Evolutionary conservation across 1,140 invertebrate genomes (phyloP).

Genomic region (Drosophila guanche): DNA sequence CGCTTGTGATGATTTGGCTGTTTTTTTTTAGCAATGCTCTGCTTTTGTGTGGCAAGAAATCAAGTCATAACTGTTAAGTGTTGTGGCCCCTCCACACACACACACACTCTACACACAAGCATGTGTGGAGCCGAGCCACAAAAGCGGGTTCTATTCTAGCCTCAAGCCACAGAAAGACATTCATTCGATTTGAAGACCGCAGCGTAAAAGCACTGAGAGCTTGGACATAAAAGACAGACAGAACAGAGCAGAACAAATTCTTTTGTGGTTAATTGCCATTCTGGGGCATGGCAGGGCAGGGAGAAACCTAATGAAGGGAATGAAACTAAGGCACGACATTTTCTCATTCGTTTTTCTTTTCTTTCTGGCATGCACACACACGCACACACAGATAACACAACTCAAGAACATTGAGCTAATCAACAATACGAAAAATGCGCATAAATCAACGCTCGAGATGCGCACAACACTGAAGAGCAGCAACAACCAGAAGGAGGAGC

Average conservation of each 20-base stretch:
- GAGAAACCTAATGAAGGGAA: slow-evolving; percentile 45
- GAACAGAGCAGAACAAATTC: too few relatives aligned
- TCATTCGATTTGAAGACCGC: too few relatives aligned
- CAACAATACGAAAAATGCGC: slow-evolving; percentile 79
- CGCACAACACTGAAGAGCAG: slow-evolving; percentile 58
- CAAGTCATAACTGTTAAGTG: slow-evolving; percentile 68
- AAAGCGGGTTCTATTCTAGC: too few relatives aligned
- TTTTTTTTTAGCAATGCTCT: slow-evolving; percentile 52
- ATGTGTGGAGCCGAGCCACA: too few relatives aligned
- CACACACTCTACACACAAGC: too few relatives aligned
- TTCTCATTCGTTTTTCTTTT: slow-evolving; percentile 38
- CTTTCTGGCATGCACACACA: neutral
- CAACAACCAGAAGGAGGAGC: slow-evolving; percentile 34
- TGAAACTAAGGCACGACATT: slow-evolving; percentile 52
- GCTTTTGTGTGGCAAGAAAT: slow-evolving; percentile 67
- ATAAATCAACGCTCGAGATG: slow-evolving; percentile 73
- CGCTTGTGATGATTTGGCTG: slow-evolving; percentile 66
- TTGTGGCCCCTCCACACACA: too few relatives aligned
- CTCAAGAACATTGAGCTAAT: slow-evolving; percentile 83
- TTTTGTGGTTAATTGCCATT: slow-evolving; percentile 44
- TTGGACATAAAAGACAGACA: too few relatives aligned
- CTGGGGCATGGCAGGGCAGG: slow-evolving; percentile 16
- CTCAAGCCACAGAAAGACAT: too few relatives aligned
- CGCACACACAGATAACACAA: slow-evolving; percentile 71
- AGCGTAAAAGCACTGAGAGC: too few relatives aligned